Percentiles rank a stretch among this genome's conserved stretches.
Conservation (phyloP, 2,888 invertebrate genomes). For the Drosophila niveifrons region DNA sequence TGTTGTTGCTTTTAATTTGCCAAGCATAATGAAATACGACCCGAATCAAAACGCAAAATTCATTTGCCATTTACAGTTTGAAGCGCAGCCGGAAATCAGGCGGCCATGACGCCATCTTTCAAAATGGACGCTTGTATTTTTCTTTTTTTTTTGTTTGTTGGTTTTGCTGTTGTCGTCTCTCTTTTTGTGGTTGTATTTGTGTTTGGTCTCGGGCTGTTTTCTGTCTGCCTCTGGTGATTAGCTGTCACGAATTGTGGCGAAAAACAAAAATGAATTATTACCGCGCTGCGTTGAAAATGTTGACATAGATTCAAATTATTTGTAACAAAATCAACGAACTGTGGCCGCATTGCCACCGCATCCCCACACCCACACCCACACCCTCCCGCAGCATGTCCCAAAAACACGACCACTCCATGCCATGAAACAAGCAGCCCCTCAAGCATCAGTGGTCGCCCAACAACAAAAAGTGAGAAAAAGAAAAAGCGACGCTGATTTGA, state of each 20-base stretch:
- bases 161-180: not conserved
- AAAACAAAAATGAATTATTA: constrained; percentile 79
- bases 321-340: constrained; percentile 75
- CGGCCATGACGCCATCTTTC: constrained; percentile 77
- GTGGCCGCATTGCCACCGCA: constrained; percentile 29
- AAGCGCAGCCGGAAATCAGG: constrained; percentile 68
- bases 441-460: constrained; percentile 1
- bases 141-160: constrained; percentile 16
- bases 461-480: not conserved
- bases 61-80: constrained; percentile 66
- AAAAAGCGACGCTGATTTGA: constrained; percentile 59
- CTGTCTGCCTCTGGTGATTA: constrained; percentile 68
- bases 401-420: constrained; percentile 13
- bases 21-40: constrained; percentile 42
- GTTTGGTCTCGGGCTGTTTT: constrained; percentile 34
- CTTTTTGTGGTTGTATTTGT: constrained; percentile 21
- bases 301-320: constrained; percentile 81
- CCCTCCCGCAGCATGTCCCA: not conserved
- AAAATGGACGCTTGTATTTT: constrained; percentile 59
- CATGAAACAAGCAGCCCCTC: constrained; percentile 4
- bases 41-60: constrained; percentile 61
- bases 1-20: constrained; percentile 6
- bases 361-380: not conserved
- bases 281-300: constrained; percentile 66
- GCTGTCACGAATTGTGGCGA: constrained; percentile 73